These are phyloP conservation scores for Lycopodina hypogea DNA, from an alignment of 37 sponge, comb jelly and placozoan genomes.

Conservation along the genomic window DNA sequence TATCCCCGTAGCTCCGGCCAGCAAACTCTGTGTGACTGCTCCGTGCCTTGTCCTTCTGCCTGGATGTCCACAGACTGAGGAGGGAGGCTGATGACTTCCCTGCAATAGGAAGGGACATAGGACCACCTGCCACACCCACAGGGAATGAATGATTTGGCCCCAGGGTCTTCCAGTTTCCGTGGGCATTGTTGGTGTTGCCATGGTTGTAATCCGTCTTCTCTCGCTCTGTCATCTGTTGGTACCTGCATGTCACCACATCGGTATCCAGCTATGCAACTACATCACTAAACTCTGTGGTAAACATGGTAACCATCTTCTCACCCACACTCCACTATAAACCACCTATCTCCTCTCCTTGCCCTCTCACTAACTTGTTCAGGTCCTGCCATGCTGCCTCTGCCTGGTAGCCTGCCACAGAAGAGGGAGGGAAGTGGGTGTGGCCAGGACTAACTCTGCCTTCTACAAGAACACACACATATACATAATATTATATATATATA, in stretches of 20 bases:
- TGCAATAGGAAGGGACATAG: background rate
- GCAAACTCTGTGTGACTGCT: constrained; percentile 65
- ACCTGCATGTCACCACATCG: background rate
- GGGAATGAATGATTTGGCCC: background rate
- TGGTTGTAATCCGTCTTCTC: constrained; percentile 27
- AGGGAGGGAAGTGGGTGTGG: background rate
- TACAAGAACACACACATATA: too few relatives aligned
- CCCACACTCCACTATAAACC: too few relatives aligned
- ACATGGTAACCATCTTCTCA: too few relatives aligned
- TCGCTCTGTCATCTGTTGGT: constrained; percentile 44
- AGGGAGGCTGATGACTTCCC: constrained; percentile 48
- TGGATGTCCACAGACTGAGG: constrained; percentile 62
- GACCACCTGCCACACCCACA: background rate
- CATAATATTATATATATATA: too few relatives aligned
- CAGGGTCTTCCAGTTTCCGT: constrained; percentile 11
- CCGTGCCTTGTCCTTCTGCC: constrained; percentile 31
- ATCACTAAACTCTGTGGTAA: too few relatives aligned
- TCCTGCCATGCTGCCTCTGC: constrained; percentile 14
- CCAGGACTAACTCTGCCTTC: too few relatives aligned
- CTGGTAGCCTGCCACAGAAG: background rate
- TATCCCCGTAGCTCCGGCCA: constrained; percentile 29
- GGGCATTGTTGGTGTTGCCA: constrained; percentile 18
- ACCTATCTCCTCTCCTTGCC: background rate
- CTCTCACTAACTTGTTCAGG: constrained; percentile 1
- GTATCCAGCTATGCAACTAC: background rate